Conservation (phyloP, 2,888 invertebrate species). For the Lepeophtheirus nordmannii region DNA sequence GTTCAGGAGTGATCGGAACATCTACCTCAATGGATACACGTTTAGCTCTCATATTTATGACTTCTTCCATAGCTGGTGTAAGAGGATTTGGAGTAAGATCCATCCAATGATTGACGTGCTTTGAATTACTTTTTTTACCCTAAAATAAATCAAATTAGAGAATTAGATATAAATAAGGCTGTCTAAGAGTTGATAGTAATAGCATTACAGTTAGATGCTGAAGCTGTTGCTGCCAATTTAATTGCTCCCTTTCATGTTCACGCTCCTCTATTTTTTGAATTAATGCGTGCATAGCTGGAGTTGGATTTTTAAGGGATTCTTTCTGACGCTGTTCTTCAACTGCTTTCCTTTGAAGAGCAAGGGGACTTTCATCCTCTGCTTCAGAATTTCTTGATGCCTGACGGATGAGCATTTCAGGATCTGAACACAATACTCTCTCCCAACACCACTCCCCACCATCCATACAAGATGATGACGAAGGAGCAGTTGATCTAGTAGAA, state of each 20-base stretch:
- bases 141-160: background rate
- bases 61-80: constrained; percentile 27
- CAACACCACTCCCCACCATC: constrained; percentile 42
- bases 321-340: constrained; percentile 13
- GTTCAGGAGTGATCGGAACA: constrained; percentile 21
- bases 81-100: constrained; percentile 9
- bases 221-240: constrained; percentile 20
- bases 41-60: constrained; percentile 20
- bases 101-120: background rate
- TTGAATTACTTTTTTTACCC: constrained; percentile 12
- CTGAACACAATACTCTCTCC: constrained; percentile 49
- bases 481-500: constrained; percentile 24
- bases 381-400: constrained; percentile 22
- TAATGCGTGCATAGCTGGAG: constrained; percentile 54
- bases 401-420: constrained; percentile 44
- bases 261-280: constrained; percentile 46
- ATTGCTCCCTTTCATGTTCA: constrained; percentile 18
- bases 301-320: constrained; percentile 40
- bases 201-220: constrained; percentile 5
- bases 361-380: constrained; percentile 9
- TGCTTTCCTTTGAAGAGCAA: constrained; percentile 7
- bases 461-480: constrained; percentile 15
- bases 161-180: too few species aligned
- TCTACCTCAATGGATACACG: constrained; percentile 17
- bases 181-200: too few species aligned